Base-by-base conservation (phyloP, 2,113 vertebrate species). In the Fulica atra region DNA sequence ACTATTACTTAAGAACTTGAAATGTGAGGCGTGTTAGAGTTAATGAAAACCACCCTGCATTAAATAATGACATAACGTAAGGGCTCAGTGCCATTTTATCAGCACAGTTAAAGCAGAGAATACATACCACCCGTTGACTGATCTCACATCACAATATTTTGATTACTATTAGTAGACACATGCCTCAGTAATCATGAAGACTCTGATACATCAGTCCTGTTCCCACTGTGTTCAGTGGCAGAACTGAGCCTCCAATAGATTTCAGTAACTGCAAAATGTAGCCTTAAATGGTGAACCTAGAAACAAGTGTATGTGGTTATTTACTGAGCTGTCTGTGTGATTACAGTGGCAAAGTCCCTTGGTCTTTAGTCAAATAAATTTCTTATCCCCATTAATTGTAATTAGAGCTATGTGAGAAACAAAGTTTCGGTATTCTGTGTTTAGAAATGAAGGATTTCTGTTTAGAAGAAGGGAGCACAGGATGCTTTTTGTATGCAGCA, bases 1-100 rank as follows among this genome's bases (percentile, higher is more conserved):
- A 96, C 60, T 96, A 79, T 97, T 98, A 93, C 90, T 97, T 97
- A 96, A 95, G 84, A 85, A 71, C 54, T 77, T 86, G 65, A 97
- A 97, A 92, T 93, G 73, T 95, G 93, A 95, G 69, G 73, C 86
- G 35, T 81, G 63, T 76, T 94, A 88, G 70, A 94, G 59, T 92
- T 95, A 94, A 96, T 95, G 84, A 96, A 97, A 93, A 63, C 50
- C 80, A 92, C 46, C 60, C 74, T 77, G 74, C 57, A 51, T 74
- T 78, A 63, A 92, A 72, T 88, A 88, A 88, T 90, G 80, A 51
- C 61, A 72, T 84, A 91, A 90, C 14, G 4, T 90, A 74, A 96
- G 65, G 40, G 40, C 48, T 95, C 88, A 94, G 36, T 86, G 94
- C 38, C 61, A 88, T 91, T 96, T 89, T 86, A 66, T 86, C 40